A percentile compares a stretch with the other conserved stretches of the same genome.
These are phyloP conservation scores for Triplophysa yarkandensis DNA, from an alignment of 2,797 vertebrate genomes.

Conservation along the genomic window DNA sequence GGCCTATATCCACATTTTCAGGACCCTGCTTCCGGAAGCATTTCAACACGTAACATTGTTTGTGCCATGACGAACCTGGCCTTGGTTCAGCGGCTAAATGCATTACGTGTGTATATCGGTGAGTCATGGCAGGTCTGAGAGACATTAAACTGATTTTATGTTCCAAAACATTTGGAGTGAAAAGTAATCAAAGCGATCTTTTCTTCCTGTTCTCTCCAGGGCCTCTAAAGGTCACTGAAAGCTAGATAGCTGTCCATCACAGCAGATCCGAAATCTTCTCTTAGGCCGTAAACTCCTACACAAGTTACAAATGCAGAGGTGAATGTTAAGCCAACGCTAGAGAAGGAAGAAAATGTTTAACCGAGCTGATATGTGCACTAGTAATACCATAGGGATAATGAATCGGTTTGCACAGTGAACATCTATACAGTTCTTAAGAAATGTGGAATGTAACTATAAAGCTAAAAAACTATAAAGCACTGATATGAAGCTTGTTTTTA, in stretches of 20 bases:
- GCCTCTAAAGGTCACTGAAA: conserved; percentile 34
- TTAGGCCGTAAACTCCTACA: background rate
- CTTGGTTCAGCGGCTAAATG: conserved; percentile 3
- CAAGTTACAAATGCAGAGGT: background rate
- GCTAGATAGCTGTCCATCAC: conserved; percentile 14
- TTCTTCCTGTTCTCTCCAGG: conserved; percentile 30
- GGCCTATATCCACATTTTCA: conserved; percentile 11
- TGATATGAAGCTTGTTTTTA: background rate
- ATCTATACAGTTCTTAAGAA: background rate
- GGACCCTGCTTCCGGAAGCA: conserved; percentile 13
- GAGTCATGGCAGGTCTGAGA: conserved; percentile 35
- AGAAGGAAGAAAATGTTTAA: background rate
- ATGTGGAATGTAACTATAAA: background rate
- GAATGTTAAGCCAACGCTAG: background rate
- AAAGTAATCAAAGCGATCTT: conserved; percentile 42
- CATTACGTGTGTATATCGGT: conserved; percentile 35
- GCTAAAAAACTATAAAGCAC: too few species aligned
- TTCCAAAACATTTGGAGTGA: conserved; percentile 31
- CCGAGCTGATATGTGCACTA: background rate
- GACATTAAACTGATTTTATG: conserved; percentile 33
- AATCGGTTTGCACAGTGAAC: too few species aligned
- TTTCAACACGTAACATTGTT: conserved; percentile 40
- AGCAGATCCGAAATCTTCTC: conserved; percentile 3
- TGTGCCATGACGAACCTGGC: conserved; percentile 13
- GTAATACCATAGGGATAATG: too few species aligned